Conservation (phyloP, 1,140 invertebrate species). For the Galendromus occidentalis region DNA sequence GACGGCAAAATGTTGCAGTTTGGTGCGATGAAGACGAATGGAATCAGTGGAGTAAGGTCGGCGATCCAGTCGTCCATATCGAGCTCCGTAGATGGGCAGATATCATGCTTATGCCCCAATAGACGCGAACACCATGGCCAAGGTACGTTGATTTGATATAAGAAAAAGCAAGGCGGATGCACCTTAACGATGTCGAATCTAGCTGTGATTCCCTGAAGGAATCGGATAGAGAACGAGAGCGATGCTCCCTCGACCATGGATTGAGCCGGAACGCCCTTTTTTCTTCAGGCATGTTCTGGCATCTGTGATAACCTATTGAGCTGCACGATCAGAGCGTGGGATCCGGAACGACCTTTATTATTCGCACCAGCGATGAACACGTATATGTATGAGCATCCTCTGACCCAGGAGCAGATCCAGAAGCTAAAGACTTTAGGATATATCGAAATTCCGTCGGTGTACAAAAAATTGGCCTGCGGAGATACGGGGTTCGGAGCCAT, state of each 20-base stretch:
- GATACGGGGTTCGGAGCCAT: slow-evolving; percentile 77
- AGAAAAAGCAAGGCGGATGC: too few relatives aligned
- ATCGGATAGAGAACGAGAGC: too few relatives aligned
- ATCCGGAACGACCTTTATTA: slow-evolving; percentile 47
- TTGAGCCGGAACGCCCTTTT: too few relatives aligned
- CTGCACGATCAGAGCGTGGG: slow-evolving; percentile 82
- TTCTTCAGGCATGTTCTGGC: slow-evolving; percentile 35
- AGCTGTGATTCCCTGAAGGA: too few relatives aligned
- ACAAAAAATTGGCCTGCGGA: too few relatives aligned
- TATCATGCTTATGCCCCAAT: slow-evolving; percentile 78
- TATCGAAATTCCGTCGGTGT: slow-evolving; percentile 59
- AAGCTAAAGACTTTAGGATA: slow-evolving; percentile 55
- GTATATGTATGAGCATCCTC: slow-evolving; percentile 83
- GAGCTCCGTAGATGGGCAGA: slow-evolving; percentile 91
- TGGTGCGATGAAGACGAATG: slow-evolving; percentile 73
- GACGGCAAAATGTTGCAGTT: slow-evolving; percentile 33
- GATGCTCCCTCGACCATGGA: too few relatives aligned
- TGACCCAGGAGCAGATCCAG: slow-evolving; percentile 56
- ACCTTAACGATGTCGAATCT: too few relatives aligned
- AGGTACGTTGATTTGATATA: too few relatives aligned
- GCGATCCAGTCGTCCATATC: slow-evolving; percentile 90
- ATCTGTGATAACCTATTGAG: slow-evolving; percentile 92
- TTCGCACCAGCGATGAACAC: slow-evolving; percentile 99
- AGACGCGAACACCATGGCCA: slow-evolving; percentile 89
- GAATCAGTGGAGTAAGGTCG: slow-evolving; percentile 64